Base-by-base conservation (phyloP, 1,140 invertebrate species). In the Drosophila quadrilineata region DNA sequence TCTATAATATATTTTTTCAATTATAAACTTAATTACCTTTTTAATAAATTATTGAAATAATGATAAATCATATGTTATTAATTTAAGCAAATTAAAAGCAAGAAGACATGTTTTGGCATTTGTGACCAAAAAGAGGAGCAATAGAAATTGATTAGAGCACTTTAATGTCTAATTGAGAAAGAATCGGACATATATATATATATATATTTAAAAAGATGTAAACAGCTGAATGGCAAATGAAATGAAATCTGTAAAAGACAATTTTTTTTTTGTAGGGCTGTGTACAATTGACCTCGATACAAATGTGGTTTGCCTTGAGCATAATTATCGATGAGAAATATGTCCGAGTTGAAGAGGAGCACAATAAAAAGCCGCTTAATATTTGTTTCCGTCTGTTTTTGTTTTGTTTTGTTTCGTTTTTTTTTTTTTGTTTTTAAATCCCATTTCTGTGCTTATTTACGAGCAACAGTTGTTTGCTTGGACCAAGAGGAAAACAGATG, bases 381-480 rank as follows among this genome's bases (percentile, higher is more conserved):
- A n/a, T 71, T 33, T 72, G 22, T 36, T 71, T 71, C 46, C 26
- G 43, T 36, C 36, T 38, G 10, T 45, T n/a, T n/a, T n/a, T n/a
- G n/a, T n/a, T n/a, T n/a, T n/a, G n/a, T n/a, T n/a, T n/a, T n/a
- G n/a, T n/a, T n/a, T n/a, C n/a, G n/a, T n/a, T n/a, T n/a, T n/a
- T n/a, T n/a, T n/a, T n/a, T n/a, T n/a, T n/a, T n/a, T 62, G 35
- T 65, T 76, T 38, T 62, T 65, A 71, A 71, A 57, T 52, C 36
- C 38, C 71, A 59, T 60, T 63, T 75, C 28, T 24, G 58, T 57
- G 35, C 41, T 73, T 84, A 76, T 84, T 84, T 84, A 84, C 69
- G 77, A 64, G 70, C 77, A 84, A 85, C 79, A 85, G 77, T 84
- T 84, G 77, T 59, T 71, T 74, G 49, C 57, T 19, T 64, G 50